These are phyloP conservation scores for Megaceryle alcyon DNA, from an alignment of 2,797 vertebrate genomes.

Conservation along the genomic window DNA sequence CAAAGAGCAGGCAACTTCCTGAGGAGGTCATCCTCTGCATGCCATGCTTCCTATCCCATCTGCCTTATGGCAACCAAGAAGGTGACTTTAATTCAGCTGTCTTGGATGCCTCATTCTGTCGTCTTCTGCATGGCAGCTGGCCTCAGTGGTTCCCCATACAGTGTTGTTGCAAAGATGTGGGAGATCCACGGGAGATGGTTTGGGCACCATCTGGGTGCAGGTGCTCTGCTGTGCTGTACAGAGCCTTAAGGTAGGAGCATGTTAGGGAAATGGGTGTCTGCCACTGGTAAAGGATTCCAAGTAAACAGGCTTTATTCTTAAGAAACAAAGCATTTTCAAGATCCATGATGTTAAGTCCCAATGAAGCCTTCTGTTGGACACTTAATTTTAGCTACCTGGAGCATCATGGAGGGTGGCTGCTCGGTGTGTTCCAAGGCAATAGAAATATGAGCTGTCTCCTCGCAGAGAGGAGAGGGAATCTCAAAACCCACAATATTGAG, in stretches of 20 bases:
- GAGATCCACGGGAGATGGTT: background rate
- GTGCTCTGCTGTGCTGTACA: background rate
- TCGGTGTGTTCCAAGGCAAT: background rate
- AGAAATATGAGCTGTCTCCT: background rate
- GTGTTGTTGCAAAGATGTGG: background rate
- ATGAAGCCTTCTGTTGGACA: background rate
- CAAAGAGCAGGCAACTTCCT: background rate
- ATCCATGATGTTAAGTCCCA: background rate
- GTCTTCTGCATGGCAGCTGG: fast-evolving
- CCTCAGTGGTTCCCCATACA: fast-evolving
- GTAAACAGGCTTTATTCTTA: background rate
- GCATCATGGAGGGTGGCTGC: background rate
- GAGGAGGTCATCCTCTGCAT: background rate
- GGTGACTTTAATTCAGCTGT: background rate
- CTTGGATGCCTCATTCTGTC: background rate
- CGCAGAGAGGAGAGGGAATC: background rate
- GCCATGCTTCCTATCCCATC: background rate
- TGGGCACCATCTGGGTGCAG: background rate
- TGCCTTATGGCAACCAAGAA: background rate
- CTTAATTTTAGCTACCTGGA: background rate
- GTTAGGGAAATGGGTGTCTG: background rate
- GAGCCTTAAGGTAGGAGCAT: background rate
- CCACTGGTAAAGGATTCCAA: background rate
- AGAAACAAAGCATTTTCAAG: background rate
- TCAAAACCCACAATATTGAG: background rate